Evolutionary conservation across 2,888 invertebrate genomes (phyloP).

Genomic region (Crossocerus cetratus): DNA sequence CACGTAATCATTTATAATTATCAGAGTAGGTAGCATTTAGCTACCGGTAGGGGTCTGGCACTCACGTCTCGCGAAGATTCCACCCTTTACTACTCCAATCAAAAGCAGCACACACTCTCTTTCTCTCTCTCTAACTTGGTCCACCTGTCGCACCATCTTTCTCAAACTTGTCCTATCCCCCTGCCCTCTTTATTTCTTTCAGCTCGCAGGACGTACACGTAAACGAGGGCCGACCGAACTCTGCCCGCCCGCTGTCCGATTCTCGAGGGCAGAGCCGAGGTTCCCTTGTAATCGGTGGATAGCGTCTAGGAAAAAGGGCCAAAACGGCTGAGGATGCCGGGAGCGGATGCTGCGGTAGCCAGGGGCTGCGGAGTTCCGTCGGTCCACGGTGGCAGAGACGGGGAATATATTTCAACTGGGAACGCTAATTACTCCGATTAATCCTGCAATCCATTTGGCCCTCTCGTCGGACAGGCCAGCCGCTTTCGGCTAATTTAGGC

Average conservation of each 20-base stretch:
- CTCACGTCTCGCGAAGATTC: slow-evolving; percentile 42
- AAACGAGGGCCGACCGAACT: too few relatives aligned
- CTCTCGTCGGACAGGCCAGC: slow-evolving; percentile 27
- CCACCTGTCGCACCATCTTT: slow-evolving; percentile 2
- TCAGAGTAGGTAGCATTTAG: slow-evolving; percentile 61
- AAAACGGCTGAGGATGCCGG: slow-evolving; percentile 8
- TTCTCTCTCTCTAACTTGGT: too few relatives aligned
- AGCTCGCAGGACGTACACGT: too few relatives aligned
- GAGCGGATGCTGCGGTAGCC: too few relatives aligned
- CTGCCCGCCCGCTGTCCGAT: not conserved
- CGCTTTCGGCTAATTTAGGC: slow-evolving; percentile 44
- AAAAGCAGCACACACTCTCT: too few relatives aligned
- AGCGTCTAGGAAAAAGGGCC: slow-evolving; percentile 37
- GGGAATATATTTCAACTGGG: slow-evolving; percentile 38
- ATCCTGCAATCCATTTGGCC: slow-evolving; percentile 45
- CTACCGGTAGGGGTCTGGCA: slow-evolving; percentile 60
- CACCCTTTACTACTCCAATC: slow-evolving; percentile 12
- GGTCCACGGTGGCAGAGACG: slow-evolving; percentile 22
- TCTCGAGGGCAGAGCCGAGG: not conserved
- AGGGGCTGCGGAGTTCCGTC: slow-evolving; percentile 19
- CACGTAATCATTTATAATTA: slow-evolving; percentile 69
- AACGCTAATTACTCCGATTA: slow-evolving; percentile 50
- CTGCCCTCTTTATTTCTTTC: slow-evolving; percentile 10
- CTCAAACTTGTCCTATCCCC: not conserved
- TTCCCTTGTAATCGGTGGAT: slow-evolving; percentile 37